Percentiles rank a stretch among this genome's conserved stretches.
Conservation (phyloP, 2,113 vertebrate species). For the Syrmaticus mikado region DNA sequence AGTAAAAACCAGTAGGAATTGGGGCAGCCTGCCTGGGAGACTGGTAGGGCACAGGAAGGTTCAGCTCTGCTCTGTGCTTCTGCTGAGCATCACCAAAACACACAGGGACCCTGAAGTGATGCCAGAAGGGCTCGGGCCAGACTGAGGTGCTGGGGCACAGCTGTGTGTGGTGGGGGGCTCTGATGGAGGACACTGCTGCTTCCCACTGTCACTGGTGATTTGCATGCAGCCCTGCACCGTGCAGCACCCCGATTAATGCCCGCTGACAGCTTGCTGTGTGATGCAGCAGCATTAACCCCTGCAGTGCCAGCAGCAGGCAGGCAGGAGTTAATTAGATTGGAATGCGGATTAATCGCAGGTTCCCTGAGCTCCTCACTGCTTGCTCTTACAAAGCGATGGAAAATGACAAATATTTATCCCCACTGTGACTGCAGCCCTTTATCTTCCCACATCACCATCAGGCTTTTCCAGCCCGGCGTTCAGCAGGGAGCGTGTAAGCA, state of each 20-base stretch:
- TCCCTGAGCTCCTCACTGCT: neutral
- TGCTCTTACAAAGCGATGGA: slow-evolving; percentile 26
- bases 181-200: neutral
- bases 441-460: slow-evolving; percentile 20
- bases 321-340: neutral
- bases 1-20: neutral
- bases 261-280: neutral
- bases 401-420: slow-evolving; percentile 62
- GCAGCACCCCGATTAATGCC: neutral
- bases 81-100: rapidly evolving
- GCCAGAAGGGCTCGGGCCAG: neutral
- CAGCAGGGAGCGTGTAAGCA: neutral
- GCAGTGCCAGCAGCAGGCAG: rapidly evolving
- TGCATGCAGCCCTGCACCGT: neutral
- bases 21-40: neutral
- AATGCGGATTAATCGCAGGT: neutral
- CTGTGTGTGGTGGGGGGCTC: too few species aligned
- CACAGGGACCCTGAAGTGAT: too few species aligned
- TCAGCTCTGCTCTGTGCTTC: neutral
- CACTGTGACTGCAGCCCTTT: neutral
- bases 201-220: neutral
- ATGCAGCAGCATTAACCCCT: neutral
- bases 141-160: neutral
- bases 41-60: neutral
- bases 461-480: neutral